Percentiles rank a stretch among this genome's conserved stretches.
Conservation (phyloP, 2,888 invertebrate species). For the Abrostola tripartita region DNA sequence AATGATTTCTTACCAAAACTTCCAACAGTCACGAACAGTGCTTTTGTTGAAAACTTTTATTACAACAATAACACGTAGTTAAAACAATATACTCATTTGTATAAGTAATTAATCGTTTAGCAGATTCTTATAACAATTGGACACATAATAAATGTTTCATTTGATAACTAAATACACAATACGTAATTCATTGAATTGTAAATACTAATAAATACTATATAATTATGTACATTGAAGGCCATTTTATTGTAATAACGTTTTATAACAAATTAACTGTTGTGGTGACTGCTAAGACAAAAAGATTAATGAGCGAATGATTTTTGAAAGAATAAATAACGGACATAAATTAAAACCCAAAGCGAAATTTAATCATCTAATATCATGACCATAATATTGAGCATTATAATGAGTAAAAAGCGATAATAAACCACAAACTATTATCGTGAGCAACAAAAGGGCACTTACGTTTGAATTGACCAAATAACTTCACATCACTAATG, state of each 20-base stretch:
- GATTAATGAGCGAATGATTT: slow-evolving; percentile 43
- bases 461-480: slow-evolving; percentile 83
- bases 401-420: slow-evolving; percentile 84
- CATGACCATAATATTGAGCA: slow-evolving; percentile 86
- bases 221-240: slow-evolving; percentile 35
- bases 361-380: slow-evolving; percentile 81
- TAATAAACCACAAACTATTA: slow-evolving; percentile 69
- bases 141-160: slow-evolving; percentile 37
- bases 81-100: slow-evolving; percentile 13
- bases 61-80: slow-evolving; percentile 35
- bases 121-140: slow-evolving; percentile 41
- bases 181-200: slow-evolving; percentile 25
- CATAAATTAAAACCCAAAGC: slow-evolving; percentile 78
- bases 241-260: slow-evolving; percentile 52
- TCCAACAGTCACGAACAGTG: slow-evolving; percentile 49
- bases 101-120: slow-evolving; percentile 12
- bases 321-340: slow-evolving; percentile 70
- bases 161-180: slow-evolving; percentile 22
- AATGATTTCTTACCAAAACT: slow-evolving; percentile 34
- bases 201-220: slow-evolving; percentile 31
- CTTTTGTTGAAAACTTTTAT: slow-evolving; percentile 45
- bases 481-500: slow-evolving; percentile 74
- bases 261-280: slow-evolving; percentile 44
- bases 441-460: slow-evolving; percentile 83
- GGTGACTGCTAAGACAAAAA: slow-evolving; percentile 38